A percentile compares a stretch with the other conserved stretches of the same genome.
Evolutionary conservation across 92 coral and sea anemone genomes (phyloP).

Genomic region (Heteractis magnifica): DNA sequence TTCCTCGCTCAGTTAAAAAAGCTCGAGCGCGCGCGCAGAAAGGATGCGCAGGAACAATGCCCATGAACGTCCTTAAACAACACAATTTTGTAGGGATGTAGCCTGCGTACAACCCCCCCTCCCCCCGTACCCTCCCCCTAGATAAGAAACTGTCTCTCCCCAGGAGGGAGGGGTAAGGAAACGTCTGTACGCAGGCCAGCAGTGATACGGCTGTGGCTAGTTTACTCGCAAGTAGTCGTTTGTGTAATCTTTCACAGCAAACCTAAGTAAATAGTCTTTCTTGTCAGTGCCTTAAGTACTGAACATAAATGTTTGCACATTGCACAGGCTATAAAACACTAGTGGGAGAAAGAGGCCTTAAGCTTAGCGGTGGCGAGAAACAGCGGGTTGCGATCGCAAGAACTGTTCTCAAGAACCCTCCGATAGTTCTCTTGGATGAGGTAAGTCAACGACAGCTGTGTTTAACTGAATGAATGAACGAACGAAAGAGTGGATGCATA

Average conservation of each 20-base stretch:
- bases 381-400: constrained; percentile 98
- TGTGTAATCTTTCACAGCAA: background rate
- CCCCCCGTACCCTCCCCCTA: too few species aligned
- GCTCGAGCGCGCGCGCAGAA: too few species aligned
- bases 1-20: too few species aligned
- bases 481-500: background rate
- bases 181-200: too few species aligned
- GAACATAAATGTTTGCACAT: background rate
- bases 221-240: background rate
- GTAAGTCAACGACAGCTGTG: constrained; percentile 21
- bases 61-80: too few species aligned
- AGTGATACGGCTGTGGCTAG: too few species aligned
- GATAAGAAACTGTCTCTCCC: too few species aligned
- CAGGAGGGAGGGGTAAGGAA: too few species aligned
- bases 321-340: constrained; percentile 77
- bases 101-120: too few species aligned
- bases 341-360: constrained; percentile 97
- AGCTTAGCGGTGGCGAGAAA: constrained; percentile 97
- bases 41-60: too few species aligned
- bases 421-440: constrained; percentile 92
- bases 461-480: background rate
- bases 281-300: background rate
- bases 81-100: too few species aligned
- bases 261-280: background rate
- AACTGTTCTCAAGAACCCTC: constrained; percentile 92